Evolutionary conservation across 2,113 vertebrate species (phyloP).

Genomic region (Alosa alosa): DNA sequence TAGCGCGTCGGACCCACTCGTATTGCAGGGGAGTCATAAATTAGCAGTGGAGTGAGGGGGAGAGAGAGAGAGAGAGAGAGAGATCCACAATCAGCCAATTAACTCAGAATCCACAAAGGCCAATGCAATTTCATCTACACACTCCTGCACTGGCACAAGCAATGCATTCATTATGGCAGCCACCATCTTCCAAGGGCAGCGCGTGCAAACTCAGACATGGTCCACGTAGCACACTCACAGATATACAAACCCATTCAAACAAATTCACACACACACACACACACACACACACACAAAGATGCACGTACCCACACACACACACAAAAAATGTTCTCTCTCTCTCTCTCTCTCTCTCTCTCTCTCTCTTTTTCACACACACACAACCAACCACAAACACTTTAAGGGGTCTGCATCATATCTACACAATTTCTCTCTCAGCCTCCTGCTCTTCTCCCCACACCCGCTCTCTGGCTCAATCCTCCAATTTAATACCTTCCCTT

Average conservation of each 20-base stretch:
- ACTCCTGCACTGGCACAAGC: slow-evolving; percentile 57
- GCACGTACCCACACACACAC: neutral
- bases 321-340: neutral
- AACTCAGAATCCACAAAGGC: slow-evolving; percentile 70
- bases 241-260: neutral
- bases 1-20: slow-evolving; percentile 58
- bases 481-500: slow-evolving; percentile 35
- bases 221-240: neutral
- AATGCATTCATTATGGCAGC: slow-evolving; percentile 61
- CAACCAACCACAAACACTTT: slow-evolving; percentile 16
- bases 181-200: slow-evolving; percentile 28
- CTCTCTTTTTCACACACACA: neutral
- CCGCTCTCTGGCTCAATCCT: neutral
- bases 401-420: slow-evolving; percentile 27
- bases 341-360: neutral
- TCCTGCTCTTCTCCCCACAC: neutral
- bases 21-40: slow-evolving; percentile 63
- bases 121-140: slow-evolving; percentile 64
- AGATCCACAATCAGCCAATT: slow-evolving; percentile 68
- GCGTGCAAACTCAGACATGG: neutral
- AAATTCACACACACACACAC: slow-evolving; percentile 22
- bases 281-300: slow-evolving; percentile 18
- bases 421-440: slow-evolving; percentile 13
- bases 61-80: slow-evolving; percentile 48
- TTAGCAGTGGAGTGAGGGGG: slow-evolving; percentile 59